phyloP scores from a whole-genome alignment of 2,797 vertebrate species.

The Aulostomus chinensis region DNA sequence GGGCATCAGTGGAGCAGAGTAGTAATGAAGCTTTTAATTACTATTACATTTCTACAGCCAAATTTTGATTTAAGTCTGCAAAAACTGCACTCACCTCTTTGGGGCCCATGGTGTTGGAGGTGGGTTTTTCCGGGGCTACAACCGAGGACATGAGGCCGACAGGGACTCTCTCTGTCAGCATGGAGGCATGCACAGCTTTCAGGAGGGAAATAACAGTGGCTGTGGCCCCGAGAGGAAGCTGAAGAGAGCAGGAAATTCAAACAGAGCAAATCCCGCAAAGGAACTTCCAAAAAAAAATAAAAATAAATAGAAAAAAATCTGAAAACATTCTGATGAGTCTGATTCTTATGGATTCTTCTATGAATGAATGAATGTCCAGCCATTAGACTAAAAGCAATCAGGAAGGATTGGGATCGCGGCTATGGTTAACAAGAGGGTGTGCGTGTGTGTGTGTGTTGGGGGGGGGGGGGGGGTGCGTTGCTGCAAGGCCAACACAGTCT shows the following conservation, averaged over 20 bases:
- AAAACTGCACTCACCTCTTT: slow-evolving; percentile 73
- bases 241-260: neutral
- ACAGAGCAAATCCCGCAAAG: neutral
- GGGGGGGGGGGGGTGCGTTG: slow-evolving; percentile 6
- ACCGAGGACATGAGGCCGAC: slow-evolving; percentile 80
- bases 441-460: too few species aligned
- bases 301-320: neutral
- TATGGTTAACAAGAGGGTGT: slow-evolving; percentile 10
- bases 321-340: too few species aligned
- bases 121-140: slow-evolving; percentile 67
- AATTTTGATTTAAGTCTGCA: too few species aligned
- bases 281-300: neutral
- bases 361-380: too few species aligned
- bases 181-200: slow-evolving; percentile 37
- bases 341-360: too few species aligned
- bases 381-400: neutral
- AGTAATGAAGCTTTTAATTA: too few species aligned
- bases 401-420: slow-evolving; percentile 7
- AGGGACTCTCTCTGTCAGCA: slow-evolving; percentile 72
- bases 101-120: slow-evolving; percentile 78
- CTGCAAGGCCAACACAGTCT: slow-evolving; percentile 22
- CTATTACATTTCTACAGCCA: too few species aligned
- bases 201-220: neutral
- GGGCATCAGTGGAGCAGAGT: too few species aligned
- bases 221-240: slow-evolving; percentile 3